Base-by-base conservation (phyloP, 1,140 invertebrate species). In the Bombyx mandarina region DNA sequence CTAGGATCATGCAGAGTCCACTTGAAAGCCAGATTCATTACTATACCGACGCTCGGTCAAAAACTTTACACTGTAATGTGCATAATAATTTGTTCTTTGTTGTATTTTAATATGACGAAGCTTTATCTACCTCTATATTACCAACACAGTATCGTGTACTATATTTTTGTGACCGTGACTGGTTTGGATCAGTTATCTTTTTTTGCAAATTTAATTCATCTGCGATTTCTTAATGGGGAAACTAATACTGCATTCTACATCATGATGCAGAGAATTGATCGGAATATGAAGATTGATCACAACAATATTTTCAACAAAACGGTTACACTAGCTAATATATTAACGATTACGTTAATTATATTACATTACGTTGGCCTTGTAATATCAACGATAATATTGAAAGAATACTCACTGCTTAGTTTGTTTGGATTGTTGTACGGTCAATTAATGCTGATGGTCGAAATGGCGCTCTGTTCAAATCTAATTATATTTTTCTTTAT, bases 221-320 rank as follows among this genome's bases (percentile, higher is more conserved):
- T 70, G 5, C 62, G 77, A 4, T 82, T 82, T 43, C 8, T 69
- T 3, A 73, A 73, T 43, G 53, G 57, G 7, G 55, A 70, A 6
- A 43, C 7, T 0, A 83, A 83, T 55, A 53, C 61, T 2, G 57
- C 67, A 43, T 81, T 83, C 45, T 77, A 67, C 12, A 52, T 81
- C 9, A 61, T 71, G 62, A 60, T 78, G 45, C 77, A 83, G 58
- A 57, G 74, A 58, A 71, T 81, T 5, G 77, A 83, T 52, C 61
- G 70, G 10, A 49, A 66, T 35, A 62, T 83, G 65, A 67, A 67
- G 43, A 62, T 79, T 7, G 56, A 75, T 26, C 54, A 61, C 6
- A 71, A 68, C 8, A 55, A 57, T 42, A 18, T 45, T 9, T 54
- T 74, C 1, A 62, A 70, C 44, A 18, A 47, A 3, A 42, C 66